Base-by-base conservation (phyloP, 92 coral and sea anemone species). In the Nematostella vectensis region DNA sequence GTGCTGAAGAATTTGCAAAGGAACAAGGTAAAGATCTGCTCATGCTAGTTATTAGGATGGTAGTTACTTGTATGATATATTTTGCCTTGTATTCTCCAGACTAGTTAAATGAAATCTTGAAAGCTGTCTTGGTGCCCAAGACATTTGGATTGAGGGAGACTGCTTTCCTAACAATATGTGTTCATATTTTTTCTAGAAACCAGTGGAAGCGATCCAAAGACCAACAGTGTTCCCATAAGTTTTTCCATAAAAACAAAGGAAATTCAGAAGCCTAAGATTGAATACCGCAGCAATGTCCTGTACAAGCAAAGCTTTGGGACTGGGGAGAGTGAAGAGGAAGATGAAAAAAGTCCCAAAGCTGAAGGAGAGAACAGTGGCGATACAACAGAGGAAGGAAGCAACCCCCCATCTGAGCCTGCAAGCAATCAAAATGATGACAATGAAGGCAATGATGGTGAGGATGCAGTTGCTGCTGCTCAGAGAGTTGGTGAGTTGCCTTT, bases 181-280 rank as follows among this genome's bases (percentile, higher is more conserved):
- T n/a, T n/a, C n/a, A n/a, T n/a, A n/a, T n/a, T n/a, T n/a, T n/a
- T n/a, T n/a, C n/a, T n/a, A n/a, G n/a, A n/a, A n/a, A n/a, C n/a
- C n/a, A n/a, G n/a, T n/a, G n/a, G n/a, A n/a, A n/a, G n/a, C n/a
- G n/a, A n/a, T n/a, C 40, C 40, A 6, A 33, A 33, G 15, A 15
- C 40, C 40, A 33, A 33, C 15, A 33, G 40, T 15, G 88, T 74
- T 26, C 88, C 95, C 1, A 83, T 91, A 13, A 87, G 98, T 53
- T 91, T 91, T 79, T 88, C 95, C n/a, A 76, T 91, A 45, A 86
- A 78, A 58, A 57, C 85, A 33, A 91, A 87, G 47, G 96, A 82
- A 29, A 43, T 51, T 22, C 77, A 79, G 65, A 82, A 77, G 54
- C 83, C 96, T 18, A 88, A 87, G 59, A 87, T 91, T 27, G 98